Evolutionary conservation across 37 sponge, comb jelly and placozoan species (phyloP), one percentile per base, ranked within the genome.

Genomic region (Halisarca cf. caerulea): DNA sequence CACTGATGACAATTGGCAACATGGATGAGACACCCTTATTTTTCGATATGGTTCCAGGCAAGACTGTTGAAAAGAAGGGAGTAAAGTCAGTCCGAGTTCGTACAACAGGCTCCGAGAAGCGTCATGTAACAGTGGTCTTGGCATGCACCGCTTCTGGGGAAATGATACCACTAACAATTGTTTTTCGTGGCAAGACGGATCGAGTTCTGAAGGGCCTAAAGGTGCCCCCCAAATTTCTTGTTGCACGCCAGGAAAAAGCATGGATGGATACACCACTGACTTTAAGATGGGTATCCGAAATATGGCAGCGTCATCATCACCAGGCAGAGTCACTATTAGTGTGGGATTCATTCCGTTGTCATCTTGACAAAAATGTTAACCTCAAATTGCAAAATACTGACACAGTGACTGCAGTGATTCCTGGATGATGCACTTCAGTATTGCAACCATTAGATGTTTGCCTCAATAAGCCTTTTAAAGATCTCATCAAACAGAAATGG

Each of bases 21-120:
- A 82, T 82, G 66, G 82, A 82, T 34, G 80, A 80, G 37, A 80
- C 80, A 80, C 80, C 58, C 33, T 7, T 54, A 59, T 80, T 58
- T 28, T 82, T 82, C 25, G 82, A 82, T 5, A 33, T 82, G 42
- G 39, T 36, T 9, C 27, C 44, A 9, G 60, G 60, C 25, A 59
- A 27, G 60, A 59, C 7, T 3, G 25, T 59, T 27, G 39, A 59
- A 64, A 82, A 60, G 43, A 82, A 64, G 41, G 82, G 66, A 9
- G 40, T 23, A n/a, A 59, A 60, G 25, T 38, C 38, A 64, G 14
- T 82, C 43, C 3, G n/a, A 23, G 44, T 62, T 0, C 3, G 82
- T 3, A 36, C 64, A 35, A 82, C 82, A 5, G 64, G 42, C 24
- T 64, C 82, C 11, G 27, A 59, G 62, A 82, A 64, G 30, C 11